phyloP scores from a whole-genome alignment of 2,797 vertebrate species.

The Argentina silus region DNA sequence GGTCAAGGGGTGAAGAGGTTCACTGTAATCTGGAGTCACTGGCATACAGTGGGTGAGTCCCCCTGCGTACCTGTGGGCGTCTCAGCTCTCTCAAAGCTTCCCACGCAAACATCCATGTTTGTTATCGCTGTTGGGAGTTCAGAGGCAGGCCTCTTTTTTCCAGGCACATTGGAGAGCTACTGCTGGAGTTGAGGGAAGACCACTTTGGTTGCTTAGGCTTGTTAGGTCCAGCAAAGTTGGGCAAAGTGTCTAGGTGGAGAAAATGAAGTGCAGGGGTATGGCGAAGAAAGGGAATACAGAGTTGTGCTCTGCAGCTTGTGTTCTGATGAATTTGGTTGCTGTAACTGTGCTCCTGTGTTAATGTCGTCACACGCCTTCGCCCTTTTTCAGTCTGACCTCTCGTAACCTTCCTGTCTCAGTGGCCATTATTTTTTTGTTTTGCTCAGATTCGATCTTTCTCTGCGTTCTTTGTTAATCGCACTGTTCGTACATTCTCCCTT shows the following conservation, averaged over 20 bases:
- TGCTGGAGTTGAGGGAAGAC: conserved; percentile 27
- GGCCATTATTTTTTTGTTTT: neutral
- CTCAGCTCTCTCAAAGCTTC: no score
- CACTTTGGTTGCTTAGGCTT: conserved; percentile 33
- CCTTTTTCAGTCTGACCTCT: neutral
- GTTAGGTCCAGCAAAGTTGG: neutral
- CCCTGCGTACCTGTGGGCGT: no score
- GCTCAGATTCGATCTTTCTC: conserved; percentile 17
- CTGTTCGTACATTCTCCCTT: no score
- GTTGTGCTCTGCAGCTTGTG: no score
- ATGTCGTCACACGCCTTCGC: neutral
- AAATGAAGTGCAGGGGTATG: neutral
- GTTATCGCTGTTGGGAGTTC: conserved; percentile 24
- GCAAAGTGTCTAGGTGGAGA: neutral
- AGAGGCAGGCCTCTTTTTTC: conserved; percentile 30
- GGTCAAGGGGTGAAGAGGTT: no score
- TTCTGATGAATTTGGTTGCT: neutral
- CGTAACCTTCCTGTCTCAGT: neutral
- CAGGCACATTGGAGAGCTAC: conserved; percentile 26
- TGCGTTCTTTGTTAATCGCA: conserved; percentile 5
- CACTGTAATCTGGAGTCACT: no score
- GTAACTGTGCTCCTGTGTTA: neutral
- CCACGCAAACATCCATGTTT: conserved; percentile 43
- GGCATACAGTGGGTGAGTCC: no score
- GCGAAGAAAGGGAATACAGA: no score